Evolutionary conservation across 2,888 invertebrate species (phyloP), one percentile per base, ranked within the genome.

Genomic region (Nomada fucata): DNA sequence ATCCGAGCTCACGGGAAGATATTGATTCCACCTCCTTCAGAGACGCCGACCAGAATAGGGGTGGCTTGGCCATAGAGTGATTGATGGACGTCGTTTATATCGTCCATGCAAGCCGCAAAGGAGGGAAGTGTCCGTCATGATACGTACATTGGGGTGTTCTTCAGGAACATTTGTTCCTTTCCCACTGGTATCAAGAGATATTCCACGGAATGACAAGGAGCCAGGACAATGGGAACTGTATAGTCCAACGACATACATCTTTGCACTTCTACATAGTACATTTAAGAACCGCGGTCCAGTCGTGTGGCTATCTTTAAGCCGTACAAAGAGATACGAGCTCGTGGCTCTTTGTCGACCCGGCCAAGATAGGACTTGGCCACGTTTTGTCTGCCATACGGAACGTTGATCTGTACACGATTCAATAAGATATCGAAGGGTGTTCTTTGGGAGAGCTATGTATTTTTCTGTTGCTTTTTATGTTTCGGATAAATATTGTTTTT

Each of bases 151-250:
- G 75, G 82, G 85, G 61, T 79, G 83, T 87, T 86, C 87, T 86
- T 89, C 85, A 87, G 80, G 78, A 89, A 88, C 88, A 88, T 86
- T 85, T 88, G 88, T 84, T 70, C 86, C 75, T 61, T 87, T 88
- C 88, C 85, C 88, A 88, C 88, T 84, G 86, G 87, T 88, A 88
- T 87, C 87, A 85, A 84, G 84, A 85, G 86, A 85, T 90, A 90
- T 90, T 88, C 84, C 83, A 76, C 80, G 80, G 86, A 90, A 88
- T 89, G 90, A 90, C 89, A 90, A 89, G 89, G 89, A 89, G 86
- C 86, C 87, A 84, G 90, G 86, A 91, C 91, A 91, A 91, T 90
- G 82, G 90, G 78, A 86, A 83, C 82, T 75, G 84, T 86, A 86
- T 83, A 83, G 82, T 84, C 86, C 83, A 29, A 23, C 36, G 67